Evolutionary conservation across 2,888 invertebrate genomes (phyloP).

Genomic region (Cerastis rubricosa): DNA sequence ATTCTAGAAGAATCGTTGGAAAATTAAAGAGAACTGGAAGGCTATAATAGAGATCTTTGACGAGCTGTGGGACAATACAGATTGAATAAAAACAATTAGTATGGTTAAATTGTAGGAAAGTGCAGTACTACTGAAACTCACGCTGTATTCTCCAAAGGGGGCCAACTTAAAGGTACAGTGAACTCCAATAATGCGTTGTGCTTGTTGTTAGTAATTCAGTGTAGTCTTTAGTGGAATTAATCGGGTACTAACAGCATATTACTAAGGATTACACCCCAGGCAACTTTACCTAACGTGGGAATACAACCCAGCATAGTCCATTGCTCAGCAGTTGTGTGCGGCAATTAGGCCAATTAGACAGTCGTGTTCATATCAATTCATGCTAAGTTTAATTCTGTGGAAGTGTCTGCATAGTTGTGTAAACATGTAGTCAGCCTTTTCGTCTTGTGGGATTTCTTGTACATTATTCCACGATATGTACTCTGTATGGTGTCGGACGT

Average conservation of each 20-base stretch:
- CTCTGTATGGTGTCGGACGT: no score
- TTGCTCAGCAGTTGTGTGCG: background rate
- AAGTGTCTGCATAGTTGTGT: background rate
- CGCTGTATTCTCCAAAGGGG: no score
- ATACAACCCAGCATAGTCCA: background rate
- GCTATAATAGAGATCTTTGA: no score
- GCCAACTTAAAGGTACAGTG: background rate
- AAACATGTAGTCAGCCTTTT: background rate
- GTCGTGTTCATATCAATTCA: background rate
- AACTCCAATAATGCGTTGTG: background rate
- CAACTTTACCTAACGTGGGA: background rate
- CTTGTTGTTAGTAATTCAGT: background rate
- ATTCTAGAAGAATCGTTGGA: no score
- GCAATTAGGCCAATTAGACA: no score
- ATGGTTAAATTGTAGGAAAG: no score
- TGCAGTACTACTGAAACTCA: no score
- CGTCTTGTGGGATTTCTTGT: conserved; percentile 28
- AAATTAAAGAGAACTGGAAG: no score
- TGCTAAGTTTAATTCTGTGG: conserved; percentile 11
- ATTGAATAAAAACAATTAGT: no score
- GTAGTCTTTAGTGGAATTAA: background rate
- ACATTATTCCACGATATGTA: conserved; percentile 13
- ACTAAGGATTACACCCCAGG: background rate
- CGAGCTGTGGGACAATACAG: no score
- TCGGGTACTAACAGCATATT: no score